These are phyloP conservation scores for Clinocottus analis DNA, from an alignment of 2,113 vertebrate species.

Conservation along the genomic window DNA sequence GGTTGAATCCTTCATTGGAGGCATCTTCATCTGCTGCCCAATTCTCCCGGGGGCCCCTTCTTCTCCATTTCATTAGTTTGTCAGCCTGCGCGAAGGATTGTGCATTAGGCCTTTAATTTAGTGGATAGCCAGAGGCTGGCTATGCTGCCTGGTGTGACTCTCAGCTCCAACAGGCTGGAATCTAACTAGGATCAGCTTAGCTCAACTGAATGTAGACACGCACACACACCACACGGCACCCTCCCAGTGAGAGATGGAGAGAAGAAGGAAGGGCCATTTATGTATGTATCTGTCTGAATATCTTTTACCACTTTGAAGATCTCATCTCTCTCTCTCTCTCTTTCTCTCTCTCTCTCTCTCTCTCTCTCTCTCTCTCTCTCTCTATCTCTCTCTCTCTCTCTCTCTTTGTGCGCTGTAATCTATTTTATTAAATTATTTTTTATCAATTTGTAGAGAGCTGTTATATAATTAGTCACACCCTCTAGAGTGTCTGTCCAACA, in stretches of 20 bases:
- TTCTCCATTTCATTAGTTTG: conserved; percentile 92
- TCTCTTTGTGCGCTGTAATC: neutral
- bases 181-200: conserved; percentile 86
- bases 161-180: conserved; percentile 85
- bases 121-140: conserved; percentile 89
- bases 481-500: conserved; percentile 11
- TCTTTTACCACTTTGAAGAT: neutral
- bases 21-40: conserved; percentile 84
- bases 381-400: neutral
- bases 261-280: conserved; percentile 36
- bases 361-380: neutral
- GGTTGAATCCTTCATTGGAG: conserved; percentile 83
- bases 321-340: neutral
- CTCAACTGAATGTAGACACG: conserved; percentile 69
- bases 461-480: conserved; percentile 42
- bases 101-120: conserved; percentile 94
- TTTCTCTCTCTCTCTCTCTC: neutral
- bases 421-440: neutral
- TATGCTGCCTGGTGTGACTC: conserved; percentile 81
- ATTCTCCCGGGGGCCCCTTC: conserved; percentile 84
- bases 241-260: conserved; percentile 44
- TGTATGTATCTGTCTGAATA: conserved; percentile 14
- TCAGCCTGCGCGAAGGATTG: conserved; percentile 88
- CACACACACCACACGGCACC: conserved; percentile 26
- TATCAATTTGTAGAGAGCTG: conserved; percentile 26